Evolutionary conservation across 1,140 invertebrate species (phyloP), one percentile per base, ranked within the genome.

Genomic region (Xylocopa sonorina): DNA sequence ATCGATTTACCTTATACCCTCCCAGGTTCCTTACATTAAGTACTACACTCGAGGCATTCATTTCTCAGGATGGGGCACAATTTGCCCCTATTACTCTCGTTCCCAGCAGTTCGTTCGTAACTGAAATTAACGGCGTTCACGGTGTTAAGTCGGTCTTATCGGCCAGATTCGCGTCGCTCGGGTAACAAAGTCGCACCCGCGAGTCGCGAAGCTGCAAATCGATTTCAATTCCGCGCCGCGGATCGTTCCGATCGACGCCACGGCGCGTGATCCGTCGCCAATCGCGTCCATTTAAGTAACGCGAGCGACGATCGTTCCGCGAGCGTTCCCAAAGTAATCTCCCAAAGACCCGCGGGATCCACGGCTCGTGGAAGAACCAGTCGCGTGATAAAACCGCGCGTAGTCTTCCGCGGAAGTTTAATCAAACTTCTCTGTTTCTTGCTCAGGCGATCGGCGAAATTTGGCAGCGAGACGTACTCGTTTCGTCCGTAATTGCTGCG

Each of bases 391-490:
- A 53, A 43, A 50, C 9, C 41, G 24, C 34, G 34, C 50, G 21
- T 53, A 46, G 58, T 71, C 41, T 32, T 7, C 1, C 18, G n/a
- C 53, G 55, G 55, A 62, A 73, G 60, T 66, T 75, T 80, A 67
- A 80, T 80, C 60, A 74, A 60, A 53, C 63, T 64, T 75, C 3
- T 41, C 4, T 18, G 53, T 80, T 76, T 68, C 63, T 78, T 78
- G 43, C 24, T 16, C 48, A 5, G 9, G 32, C 48, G 46, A 51
- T 71, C 21, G 43, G 12, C 3, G 38, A 41, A 79, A 79, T 82
- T 82, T 82, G 67, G 43, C 55, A 82, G 16, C 50, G 50, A 60
- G 12, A 10, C 34, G 9, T 12, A n/a, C 18, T 10, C n/a, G 50
- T 43, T 38, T 43, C 71, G 63, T 83, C 80, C 43, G 50, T 76